Conservation (phyloP, 2,888 invertebrate species). For the Acheta domesticus region DNA sequence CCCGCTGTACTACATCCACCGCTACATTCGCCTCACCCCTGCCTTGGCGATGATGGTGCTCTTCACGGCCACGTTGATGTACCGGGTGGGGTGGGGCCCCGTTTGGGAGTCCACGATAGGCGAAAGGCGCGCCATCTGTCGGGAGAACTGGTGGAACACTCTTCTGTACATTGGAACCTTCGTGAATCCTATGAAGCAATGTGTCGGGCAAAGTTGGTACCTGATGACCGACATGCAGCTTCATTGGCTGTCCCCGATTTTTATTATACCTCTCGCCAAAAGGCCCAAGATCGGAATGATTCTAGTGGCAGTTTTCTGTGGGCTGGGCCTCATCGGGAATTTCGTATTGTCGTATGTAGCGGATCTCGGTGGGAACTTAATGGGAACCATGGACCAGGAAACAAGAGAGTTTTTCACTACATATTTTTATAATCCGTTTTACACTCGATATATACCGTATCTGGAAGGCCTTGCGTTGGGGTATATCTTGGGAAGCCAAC, state of each 20-base stretch:
- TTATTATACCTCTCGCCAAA: neutral
- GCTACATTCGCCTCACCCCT: conserved; percentile 54
- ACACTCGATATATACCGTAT: neutral
- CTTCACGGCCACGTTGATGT: conserved; percentile 51
- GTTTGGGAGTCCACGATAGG: neutral
- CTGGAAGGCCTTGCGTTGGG: neutral
- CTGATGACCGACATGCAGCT: neutral
- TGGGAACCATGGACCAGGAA: neutral
- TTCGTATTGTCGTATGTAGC: neutral
- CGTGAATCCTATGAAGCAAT: neutral
- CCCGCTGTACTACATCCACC: conserved; percentile 47
- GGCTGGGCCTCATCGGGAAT: neutral
- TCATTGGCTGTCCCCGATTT: neutral
- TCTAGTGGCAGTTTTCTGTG: neutral
- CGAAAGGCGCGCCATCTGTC: neutral
- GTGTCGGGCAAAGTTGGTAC: neutral
- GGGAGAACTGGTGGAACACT: neutral
- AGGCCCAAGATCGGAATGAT: neutral
- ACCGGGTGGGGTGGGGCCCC: neutral
- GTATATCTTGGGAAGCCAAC: neutral
- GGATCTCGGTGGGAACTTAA: neutral
- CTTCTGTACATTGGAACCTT: neutral
- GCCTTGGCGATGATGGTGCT: conserved; percentile 53
- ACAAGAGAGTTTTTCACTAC: neutral
- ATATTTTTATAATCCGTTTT: neutral